Conservation (phyloP, 1,140 invertebrate species). For the Onthophagus taurus region DNA sequence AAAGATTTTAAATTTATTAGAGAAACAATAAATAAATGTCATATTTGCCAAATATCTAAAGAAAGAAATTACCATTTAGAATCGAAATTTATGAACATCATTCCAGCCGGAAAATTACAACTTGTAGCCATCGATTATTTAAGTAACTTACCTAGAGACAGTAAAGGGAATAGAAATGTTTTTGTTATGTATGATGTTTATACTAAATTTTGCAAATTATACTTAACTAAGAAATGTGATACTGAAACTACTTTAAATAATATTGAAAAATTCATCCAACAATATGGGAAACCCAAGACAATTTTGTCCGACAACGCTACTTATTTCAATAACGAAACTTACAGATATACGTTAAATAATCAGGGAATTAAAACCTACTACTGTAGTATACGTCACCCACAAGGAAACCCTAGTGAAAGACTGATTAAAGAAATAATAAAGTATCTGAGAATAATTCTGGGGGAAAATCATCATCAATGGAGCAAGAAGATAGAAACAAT, state of each 20-base stretch:
- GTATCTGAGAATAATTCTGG: slow-evolving; percentile 1
- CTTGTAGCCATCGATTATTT: slow-evolving; percentile 5
- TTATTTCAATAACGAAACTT: slow-evolving; percentile 4
- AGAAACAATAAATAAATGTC: not conserved
- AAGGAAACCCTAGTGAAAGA: not conserved
- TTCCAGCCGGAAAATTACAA: not conserved
- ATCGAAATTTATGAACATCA: not conserved
- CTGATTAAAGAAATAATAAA: slow-evolving; percentile 1
- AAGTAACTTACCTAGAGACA: not conserved
- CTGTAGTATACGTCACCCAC: not conserved
- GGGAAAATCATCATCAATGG: no score
- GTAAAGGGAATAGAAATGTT: not conserved
- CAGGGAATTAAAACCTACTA: no score
- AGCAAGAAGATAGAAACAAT: no score
- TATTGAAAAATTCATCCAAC: not conserved
- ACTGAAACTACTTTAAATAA: not conserved
- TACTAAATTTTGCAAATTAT: slow-evolving; percentile 1
- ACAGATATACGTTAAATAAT: no score
- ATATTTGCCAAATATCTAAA: not conserved
- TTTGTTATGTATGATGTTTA: not conserved
- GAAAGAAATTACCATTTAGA: no score
- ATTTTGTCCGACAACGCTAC: slow-evolving; percentile 6
- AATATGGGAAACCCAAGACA: slow-evolving; percentile 1
- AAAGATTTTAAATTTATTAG: not conserved
- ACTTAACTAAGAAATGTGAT: not conserved